Base-by-base conservation (phyloP, 1,140 invertebrate species). In the Drosophila lowei region DNA sequence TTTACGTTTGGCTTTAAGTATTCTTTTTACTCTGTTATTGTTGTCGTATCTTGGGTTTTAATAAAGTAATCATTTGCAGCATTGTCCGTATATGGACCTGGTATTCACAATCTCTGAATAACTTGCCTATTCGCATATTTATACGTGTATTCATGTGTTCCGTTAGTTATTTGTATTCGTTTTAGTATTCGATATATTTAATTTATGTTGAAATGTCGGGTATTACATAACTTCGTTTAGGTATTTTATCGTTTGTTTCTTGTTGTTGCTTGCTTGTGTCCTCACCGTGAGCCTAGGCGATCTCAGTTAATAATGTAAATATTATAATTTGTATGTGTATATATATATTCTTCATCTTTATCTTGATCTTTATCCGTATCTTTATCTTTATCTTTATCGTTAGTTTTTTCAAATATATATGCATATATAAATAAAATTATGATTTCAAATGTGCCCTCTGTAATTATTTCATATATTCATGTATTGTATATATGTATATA, bases 31-130 rank as follows among this genome's bases (percentile, higher is more conserved):
- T 63, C n/a, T 53, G 18, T 49, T 66, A 64, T 63, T 85, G 65
- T 72, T 81, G 54, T 66, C 67, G 70, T 78, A 66, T 77, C 43
- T 70, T 59, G 73, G 56, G 48, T 72, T 68, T 65, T 60, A 73
- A 79, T 86, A 88, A 88, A 88, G 83, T 88, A 88, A 88, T 88
- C 83, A 88, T 88, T 88, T 88, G 83, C 83, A 79, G 83, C 78
- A 72, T 61, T 81, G 72, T 72, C 83, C 83, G 78, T 50, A 60
- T 78, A 59, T 67, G 81, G 81, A 67, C 63, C 41, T 75, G 38
- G 53, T 38, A 57, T 70, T 70, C 83, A 76, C 75, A 85, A 77
- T 86, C 44, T 70, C 25, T 18, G 65, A 68, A 46, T 76, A 88
- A 71, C 64, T 77, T 72, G 67, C 73, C 61, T 84, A 74, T 68